Conservation (phyloP, 2,888 invertebrate genomes). For the Chesias legatella region DNA sequence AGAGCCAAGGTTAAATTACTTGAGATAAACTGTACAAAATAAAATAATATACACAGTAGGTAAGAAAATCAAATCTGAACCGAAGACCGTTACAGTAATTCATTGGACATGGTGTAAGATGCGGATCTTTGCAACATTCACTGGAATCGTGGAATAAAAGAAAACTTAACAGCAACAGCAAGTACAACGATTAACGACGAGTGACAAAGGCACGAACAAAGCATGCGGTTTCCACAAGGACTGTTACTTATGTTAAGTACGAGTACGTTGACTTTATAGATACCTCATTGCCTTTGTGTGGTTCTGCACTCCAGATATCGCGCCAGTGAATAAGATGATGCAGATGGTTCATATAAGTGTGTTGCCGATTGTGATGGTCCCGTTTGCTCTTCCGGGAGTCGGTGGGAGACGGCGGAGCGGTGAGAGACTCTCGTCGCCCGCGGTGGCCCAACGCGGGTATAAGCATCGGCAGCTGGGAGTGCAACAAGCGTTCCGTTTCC, state of each 20-base stretch:
- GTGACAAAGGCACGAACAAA: constrained; percentile 33
- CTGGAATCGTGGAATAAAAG: constrained; percentile 16
- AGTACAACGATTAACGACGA: constrained; percentile 23
- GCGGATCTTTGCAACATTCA: constrained; percentile 1
- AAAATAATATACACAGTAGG: not conserved
- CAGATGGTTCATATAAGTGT: constrained; percentile 70
- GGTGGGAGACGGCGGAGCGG: constrained; percentile 75
- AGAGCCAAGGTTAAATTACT: constrained; percentile 11
- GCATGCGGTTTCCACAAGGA: constrained; percentile 33
- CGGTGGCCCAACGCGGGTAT: constrained; percentile 44
- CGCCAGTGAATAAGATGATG: constrained; percentile 74
- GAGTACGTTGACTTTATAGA: constrained; percentile 24
- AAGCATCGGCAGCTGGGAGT: constrained; percentile 50
- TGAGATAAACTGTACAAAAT: constrained; percentile 12
- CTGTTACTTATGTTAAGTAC: constrained; percentile 27
- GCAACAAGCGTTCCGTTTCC: constrained; percentile 65
- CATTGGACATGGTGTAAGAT: constrained; percentile 2
- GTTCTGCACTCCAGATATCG: constrained; percentile 74
- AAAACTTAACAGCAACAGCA: constrained; percentile 19
- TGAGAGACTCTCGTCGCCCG: constrained; percentile 62
- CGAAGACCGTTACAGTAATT: constrained; percentile 3
- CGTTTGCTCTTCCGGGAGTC: constrained; percentile 66
- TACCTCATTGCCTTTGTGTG: constrained; percentile 71
- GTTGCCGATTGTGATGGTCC: constrained; percentile 57
- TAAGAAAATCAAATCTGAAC: constrained; percentile 1